Evolutionary conservation across 2,888 invertebrate genomes (phyloP).

Genomic region (Acrobasis consociella): DNA sequence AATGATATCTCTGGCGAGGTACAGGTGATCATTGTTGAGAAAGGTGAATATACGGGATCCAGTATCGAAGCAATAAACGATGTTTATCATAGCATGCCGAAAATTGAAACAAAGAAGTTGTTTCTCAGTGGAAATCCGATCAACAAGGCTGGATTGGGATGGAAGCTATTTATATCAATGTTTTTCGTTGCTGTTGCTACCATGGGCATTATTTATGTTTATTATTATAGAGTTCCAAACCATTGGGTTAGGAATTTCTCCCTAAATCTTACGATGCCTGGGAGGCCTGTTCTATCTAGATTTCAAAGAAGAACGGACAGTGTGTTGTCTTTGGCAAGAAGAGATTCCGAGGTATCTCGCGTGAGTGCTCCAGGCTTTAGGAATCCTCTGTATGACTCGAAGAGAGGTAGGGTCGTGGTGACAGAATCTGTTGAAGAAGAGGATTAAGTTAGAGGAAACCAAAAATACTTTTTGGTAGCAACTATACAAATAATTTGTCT

Average conservation of each 20-base stretch:
- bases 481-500: no score
- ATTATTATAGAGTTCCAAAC: slow-evolving; percentile 54
- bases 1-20: slow-evolving; percentile 38
- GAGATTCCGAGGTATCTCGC: slow-evolving; percentile 56
- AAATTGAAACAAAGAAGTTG: slow-evolving; percentile 50
- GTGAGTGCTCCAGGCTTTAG: slow-evolving; percentile 59
- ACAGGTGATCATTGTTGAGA: slow-evolving; percentile 67
- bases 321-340: slow-evolving; percentile 65
- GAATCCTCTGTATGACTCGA: slow-evolving; percentile 71
- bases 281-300: slow-evolving; percentile 40
- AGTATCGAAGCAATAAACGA: slow-evolving; percentile 58
- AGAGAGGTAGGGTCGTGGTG: slow-evolving; percentile 61
- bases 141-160: slow-evolving; percentile 51
- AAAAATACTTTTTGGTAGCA: no score
- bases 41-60: slow-evolving; percentile 57
- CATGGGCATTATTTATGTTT: slow-evolving; percentile 57
- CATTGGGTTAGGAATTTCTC: slow-evolving; percentile 21
- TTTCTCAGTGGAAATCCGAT: slow-evolving; percentile 62
- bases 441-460: slow-evolving; percentile 23
- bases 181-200: slow-evolving; percentile 58
- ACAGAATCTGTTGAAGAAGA: slow-evolving; percentile 53
- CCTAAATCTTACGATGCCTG: slow-evolving; percentile 25
- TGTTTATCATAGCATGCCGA: slow-evolving; percentile 49
- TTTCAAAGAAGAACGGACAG: slow-evolving; percentile 67
- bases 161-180: slow-evolving; percentile 61